A percentile compares a stretch with the other conserved stretches of the same genome.
Evolutionary conservation across 2,888 invertebrate species (phyloP).

Genomic region (Cheilosia urbana): DNA sequence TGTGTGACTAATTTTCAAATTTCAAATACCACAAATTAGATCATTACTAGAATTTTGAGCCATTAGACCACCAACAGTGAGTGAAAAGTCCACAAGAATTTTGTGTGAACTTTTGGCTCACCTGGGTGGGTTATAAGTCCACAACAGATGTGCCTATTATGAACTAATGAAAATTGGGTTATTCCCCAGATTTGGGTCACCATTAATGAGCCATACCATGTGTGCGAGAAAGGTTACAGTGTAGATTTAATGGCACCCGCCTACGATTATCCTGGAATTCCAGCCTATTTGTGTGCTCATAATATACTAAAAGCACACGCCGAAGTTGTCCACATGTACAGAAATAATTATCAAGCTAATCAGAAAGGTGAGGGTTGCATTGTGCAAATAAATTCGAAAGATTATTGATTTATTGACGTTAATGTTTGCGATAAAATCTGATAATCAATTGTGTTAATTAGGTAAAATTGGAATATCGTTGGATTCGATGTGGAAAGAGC

Average conservation of each 20-base stretch:
- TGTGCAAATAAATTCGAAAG: not conserved
- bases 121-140: no score
- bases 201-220: constrained; percentile 89
- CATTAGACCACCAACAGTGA: no score
- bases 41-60: no score
- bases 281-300: constrained; percentile 89
- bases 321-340: constrained; percentile 87
- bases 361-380: constrained; percentile 84
- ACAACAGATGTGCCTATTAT: no score
- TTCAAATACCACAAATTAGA: no score
- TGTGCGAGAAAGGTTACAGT: constrained; percentile 84
- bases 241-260: constrained; percentile 86
- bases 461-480: constrained; percentile 87
- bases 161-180: constrained; percentile 10
- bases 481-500: constrained; percentile 87
- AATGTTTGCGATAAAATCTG: not conserved
- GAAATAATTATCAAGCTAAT: constrained; percentile 85
- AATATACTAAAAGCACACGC: constrained; percentile 90
- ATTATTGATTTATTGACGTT: not conserved
- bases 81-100: no score
- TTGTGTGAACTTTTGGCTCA: no score
- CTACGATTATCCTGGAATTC: constrained; percentile 86
- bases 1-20: no score
- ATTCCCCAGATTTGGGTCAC: constrained; percentile 87
- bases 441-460: constrained; percentile 76